These are phyloP conservation scores for Megaleporinus macrocephalus DNA, from an alignment of 2,113 vertebrate genomes.

Conservation along the genomic window DNA sequence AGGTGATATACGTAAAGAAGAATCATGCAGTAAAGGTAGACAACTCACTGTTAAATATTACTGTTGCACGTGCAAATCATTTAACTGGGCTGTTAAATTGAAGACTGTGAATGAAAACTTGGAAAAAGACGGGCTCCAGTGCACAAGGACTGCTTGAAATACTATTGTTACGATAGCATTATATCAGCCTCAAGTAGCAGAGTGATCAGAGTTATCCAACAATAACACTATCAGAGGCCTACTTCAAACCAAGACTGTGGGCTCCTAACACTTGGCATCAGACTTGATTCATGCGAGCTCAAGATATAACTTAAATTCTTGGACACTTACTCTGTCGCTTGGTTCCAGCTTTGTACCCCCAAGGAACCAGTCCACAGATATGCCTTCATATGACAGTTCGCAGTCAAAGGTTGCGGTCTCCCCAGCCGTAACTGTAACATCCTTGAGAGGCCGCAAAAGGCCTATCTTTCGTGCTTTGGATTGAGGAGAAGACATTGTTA, in stretches of 20 bases:
- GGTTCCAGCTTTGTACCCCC: slow-evolving; percentile 89
- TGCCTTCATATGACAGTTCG: slow-evolving; percentile 94
- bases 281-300: background rate
- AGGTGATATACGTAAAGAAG: slow-evolving; percentile 6
- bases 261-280: background rate
- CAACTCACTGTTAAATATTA: slow-evolving; percentile 13
- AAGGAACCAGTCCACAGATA: slow-evolving; percentile 94
- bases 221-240: background rate
- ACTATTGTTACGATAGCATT: background rate
- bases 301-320: background rate
- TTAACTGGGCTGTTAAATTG: background rate
- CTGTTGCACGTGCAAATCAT: slow-evolving; percentile 23
- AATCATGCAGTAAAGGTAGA: slow-evolving; percentile 17
- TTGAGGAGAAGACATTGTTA: slow-evolving; percentile 84
- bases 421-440: slow-evolving; percentile 93
- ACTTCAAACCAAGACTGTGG: background rate
- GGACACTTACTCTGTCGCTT: slow-evolving; percentile 88
- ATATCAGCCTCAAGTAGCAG: background rate
- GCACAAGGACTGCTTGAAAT: background rate
- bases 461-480: slow-evolving; percentile 91
- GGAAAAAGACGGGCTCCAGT: background rate
- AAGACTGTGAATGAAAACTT: background rate
- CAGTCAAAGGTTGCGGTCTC: slow-evolving; percentile 97
- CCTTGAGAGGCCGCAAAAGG: slow-evolving; percentile 86
- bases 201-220: background rate